Conservation (phyloP, 2,888 invertebrate genomes). For the Rosalia funebris region DNA sequence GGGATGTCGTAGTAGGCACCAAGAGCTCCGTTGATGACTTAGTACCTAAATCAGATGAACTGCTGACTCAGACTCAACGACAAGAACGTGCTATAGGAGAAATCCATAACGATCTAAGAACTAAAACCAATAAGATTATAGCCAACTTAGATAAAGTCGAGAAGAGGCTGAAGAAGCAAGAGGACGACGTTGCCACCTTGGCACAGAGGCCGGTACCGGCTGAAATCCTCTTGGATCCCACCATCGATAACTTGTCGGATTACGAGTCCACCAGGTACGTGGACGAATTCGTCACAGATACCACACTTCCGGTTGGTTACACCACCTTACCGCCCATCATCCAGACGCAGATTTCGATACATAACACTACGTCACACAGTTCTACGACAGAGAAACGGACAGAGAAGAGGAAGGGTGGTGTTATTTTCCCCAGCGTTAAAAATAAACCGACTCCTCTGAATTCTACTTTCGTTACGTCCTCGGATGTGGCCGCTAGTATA, state of each 20-base stretch:
- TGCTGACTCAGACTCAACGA: conserved; percentile 85
- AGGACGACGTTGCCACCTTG: conserved; percentile 82
- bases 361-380: conserved; percentile 37
- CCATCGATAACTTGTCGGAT: conserved; percentile 82
- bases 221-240: conserved; percentile 79
- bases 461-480: conserved; percentile 79
- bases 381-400: conserved; percentile 64
- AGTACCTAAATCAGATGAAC: conserved; percentile 86
- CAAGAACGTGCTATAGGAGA: conserved; percentile 89
- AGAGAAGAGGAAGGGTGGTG: conserved; percentile 77
- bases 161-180: conserved; percentile 84
- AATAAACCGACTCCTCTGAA: conserved; percentile 88
- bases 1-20: conserved; percentile 89
- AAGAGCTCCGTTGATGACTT: conserved; percentile 88
- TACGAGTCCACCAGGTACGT: conserved; percentile 77
- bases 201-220: conserved; percentile 81
- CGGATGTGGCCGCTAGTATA: conserved; percentile 76
- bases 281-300: conserved; percentile 57
- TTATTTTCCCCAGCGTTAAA: conserved; percentile 91
- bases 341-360: conserved; percentile 35
- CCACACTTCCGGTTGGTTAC: conserved; percentile 56
- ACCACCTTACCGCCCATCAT: conserved; percentile 64
- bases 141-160: conserved; percentile 89
- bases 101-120: conserved; percentile 82
- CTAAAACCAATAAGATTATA: conserved; percentile 87